phyloP scores from a whole-genome alignment of 2,888 invertebrate genomes.

The Nycteola revayana region DNA sequence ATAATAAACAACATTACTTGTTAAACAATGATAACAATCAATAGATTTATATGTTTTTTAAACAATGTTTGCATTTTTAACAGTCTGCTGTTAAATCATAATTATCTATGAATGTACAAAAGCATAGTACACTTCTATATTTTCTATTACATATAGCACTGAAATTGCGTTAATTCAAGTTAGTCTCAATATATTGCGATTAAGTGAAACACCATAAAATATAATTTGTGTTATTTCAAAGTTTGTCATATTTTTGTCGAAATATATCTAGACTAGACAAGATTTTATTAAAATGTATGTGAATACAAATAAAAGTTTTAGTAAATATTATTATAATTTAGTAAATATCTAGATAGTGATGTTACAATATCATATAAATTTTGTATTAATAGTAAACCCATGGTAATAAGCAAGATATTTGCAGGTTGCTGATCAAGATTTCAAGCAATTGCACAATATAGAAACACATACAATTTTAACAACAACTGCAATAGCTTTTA shows the following conservation, averaged over 20 bases:
- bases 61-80: slow-evolving; percentile 68
- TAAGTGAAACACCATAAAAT: not conserved
- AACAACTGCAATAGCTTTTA: slow-evolving; percentile 16
- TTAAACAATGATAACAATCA: slow-evolving; percentile 78
- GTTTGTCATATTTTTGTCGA: slow-evolving; percentile 4
- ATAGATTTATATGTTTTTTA: slow-evolving; percentile 70
- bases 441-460: slow-evolving; percentile 10
- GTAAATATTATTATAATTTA: slow-evolving; percentile 6
- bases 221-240: too few species aligned
- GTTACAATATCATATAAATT: slow-evolving; percentile 12
- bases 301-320: slow-evolving; percentile 5
- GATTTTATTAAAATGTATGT: slow-evolving; percentile 8
- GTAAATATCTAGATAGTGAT: slow-evolving; percentile 14
- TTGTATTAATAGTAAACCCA: slow-evolving; percentile 6
- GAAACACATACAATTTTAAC: slow-evolving; percentile 9
- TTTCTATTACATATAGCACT: slow-evolving; percentile 35
- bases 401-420: slow-evolving; percentile 7
- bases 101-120: slow-evolving; percentile 46
- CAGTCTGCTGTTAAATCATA: slow-evolving; percentile 58
- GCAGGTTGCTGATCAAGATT: slow-evolving; percentile 7
- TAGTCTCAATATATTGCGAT: slow-evolving; percentile 11
- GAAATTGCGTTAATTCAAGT: slow-evolving; percentile 19
- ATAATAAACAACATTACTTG: slow-evolving; percentile 76
- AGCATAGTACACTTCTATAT: slow-evolving; percentile 44
- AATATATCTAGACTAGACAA: slow-evolving; percentile 14